Percentiles rank a stretch among this genome's conserved stretches.
Evolutionary conservation across 2,797 vertebrate species (phyloP).

Genomic region (Apogon talboti): DNA sequence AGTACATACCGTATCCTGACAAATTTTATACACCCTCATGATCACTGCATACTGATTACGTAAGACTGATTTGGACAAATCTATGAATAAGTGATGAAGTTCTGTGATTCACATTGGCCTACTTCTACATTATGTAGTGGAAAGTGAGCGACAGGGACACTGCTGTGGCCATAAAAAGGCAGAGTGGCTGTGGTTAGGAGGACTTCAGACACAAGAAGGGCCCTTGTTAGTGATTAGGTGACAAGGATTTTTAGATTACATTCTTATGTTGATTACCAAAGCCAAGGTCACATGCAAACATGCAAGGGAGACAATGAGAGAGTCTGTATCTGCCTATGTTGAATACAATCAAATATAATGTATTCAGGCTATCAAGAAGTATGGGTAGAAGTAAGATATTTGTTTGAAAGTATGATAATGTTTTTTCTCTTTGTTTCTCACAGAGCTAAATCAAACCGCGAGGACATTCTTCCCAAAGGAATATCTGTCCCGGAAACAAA

Average conservation of each 20-base stretch:
- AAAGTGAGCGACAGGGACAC: slow-evolving; percentile 36
- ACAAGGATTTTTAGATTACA: slow-evolving; percentile 61
- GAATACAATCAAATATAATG: slow-evolving; percentile 49
- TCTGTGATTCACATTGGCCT: slow-evolving; percentile 60
- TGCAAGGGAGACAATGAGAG: slow-evolving; percentile 37
- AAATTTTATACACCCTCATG: slow-evolving; percentile 32
- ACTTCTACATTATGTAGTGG: slow-evolving; percentile 51
- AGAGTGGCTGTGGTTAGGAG: slow-evolving; percentile 49
- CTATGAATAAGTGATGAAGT: slow-evolving; percentile 71
- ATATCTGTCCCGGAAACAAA: slow-evolving; percentile 81
- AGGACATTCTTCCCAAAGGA: slow-evolving; percentile 84
- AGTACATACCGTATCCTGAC: not conserved
- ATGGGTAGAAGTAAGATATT: slow-evolving; percentile 27
- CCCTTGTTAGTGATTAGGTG: slow-evolving; percentile 71
- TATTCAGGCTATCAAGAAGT: slow-evolving; percentile 21
- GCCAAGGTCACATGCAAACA: slow-evolving; percentile 63
- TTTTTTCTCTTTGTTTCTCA: slow-evolving; percentile 29
- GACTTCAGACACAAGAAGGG: slow-evolving; percentile 55
- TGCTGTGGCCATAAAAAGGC: slow-evolving; percentile 41
- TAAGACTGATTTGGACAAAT: slow-evolving; percentile 50
- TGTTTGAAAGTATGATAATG: slow-evolving; percentile 4
- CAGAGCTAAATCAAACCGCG: slow-evolving; percentile 82
- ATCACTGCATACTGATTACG: slow-evolving; percentile 46
- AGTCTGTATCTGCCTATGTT: slow-evolving; percentile 14
- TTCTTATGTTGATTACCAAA: slow-evolving; percentile 71